phyloP scores from a whole-genome alignment of 2,797 vertebrate species.

The Knipowitschia caucasica region DNA sequence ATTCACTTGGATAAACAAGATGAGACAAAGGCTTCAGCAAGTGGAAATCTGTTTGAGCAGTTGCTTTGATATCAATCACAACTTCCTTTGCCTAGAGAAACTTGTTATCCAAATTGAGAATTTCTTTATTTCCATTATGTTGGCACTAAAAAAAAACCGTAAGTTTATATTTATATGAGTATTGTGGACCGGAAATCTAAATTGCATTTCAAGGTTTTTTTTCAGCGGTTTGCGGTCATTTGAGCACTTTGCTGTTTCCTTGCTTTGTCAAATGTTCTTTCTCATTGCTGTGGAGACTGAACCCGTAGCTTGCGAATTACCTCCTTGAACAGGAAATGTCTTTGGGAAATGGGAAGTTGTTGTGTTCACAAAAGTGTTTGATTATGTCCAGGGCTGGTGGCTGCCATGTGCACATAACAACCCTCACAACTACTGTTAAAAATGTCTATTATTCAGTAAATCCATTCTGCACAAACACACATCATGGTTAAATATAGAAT shows the following conservation, averaged over 20 bases:
- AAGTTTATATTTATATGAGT: background rate
- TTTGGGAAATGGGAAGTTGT: conserved; percentile 78
- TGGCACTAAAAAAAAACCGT: background rate
- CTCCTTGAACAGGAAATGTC: conserved; percentile 66
- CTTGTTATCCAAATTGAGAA: conserved; percentile 19
- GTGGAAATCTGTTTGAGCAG: conserved; percentile 15
- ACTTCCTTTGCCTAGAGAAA: conserved; percentile 26
- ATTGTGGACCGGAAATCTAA: background rate
- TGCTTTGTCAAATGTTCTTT: conserved; percentile 9
- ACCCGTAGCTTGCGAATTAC: conserved; percentile 34
- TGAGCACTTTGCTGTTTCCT: conserved; percentile 10
- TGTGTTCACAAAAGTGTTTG: conserved; percentile 73
- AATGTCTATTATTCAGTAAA: conserved; percentile 27
- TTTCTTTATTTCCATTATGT: too few species aligned
- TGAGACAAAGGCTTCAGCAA: conserved; percentile 40
- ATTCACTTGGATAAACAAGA: conserved; percentile 57
- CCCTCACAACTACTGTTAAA: conserved; percentile 19
- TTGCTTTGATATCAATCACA: conserved; percentile 33
- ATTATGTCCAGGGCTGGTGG: conserved; percentile 63
- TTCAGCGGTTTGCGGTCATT: background rate
- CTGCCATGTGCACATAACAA: conserved; percentile 20
- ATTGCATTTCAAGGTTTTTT: background rate
- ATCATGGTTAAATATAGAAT: too few species aligned
- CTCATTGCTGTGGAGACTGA: conserved; percentile 28
- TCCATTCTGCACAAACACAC: too few species aligned